Base-by-base conservation (phyloP, 2,797 vertebrate species). In the Rhadinocentrus ornatus region DNA sequence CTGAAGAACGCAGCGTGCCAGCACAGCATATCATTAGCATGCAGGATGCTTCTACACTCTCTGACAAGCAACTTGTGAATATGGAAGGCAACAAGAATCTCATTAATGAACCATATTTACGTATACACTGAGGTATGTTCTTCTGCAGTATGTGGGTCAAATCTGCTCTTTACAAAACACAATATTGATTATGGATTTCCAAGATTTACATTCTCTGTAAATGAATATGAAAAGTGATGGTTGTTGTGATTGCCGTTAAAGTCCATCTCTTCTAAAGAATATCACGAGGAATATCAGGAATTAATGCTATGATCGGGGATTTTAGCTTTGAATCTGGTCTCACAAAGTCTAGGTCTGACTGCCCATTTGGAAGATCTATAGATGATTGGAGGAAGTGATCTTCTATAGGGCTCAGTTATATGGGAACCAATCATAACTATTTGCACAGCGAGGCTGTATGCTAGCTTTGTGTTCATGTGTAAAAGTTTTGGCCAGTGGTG, bases 11-110 rank as follows among this genome's bases (percentile, higher is more conserved):
- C 56, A 78, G 73, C 55, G 62, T 81, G 86, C 88, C 88, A 78
- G 73, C 66, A 70, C 84, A 55, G 80, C 83, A 81, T 60, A 59
- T 86, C 78, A 91, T 92, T 90, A 88, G 70, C 86, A 91, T 89
- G 84, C 82, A 80, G 69, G 70, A 84, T 78, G 66, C 59, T 54
- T 56, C 67, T 20, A 35, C 73, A 37, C 54, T 64, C 62, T 39
- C 62, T 32, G 48, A 80, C 83, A 73, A 66, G 71, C 82, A 75
- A 82, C 79, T 76, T 59, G 75, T 67, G 75, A 69, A 56, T 53
- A 69, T 57, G 55, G 72, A 18, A 65, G 26, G 52, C 62, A 72
- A 66, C 54, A 32, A 54, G 64, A 69, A 62, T 29, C 73, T 71
- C 39, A 32, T 71, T 35, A 41, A 70, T 18, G 46, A n/a, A 32